Percentiles rank a stretch among this genome's conserved stretches.
Conservation (phyloP, 2,888 invertebrate species). For the Hypomecis punctinalis region DNA sequence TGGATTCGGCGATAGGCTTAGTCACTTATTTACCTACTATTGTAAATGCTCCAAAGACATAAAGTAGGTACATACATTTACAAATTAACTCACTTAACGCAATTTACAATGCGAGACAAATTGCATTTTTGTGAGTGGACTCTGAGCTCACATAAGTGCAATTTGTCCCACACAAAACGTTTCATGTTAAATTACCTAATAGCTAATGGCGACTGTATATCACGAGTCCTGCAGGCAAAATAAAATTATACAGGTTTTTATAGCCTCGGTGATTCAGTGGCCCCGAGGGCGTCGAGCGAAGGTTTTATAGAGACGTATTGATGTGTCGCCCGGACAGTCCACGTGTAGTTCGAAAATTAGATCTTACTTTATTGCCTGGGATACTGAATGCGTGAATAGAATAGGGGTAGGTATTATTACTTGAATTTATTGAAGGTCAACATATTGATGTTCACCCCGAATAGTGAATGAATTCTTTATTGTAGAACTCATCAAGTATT, state of each 20-base stretch:
- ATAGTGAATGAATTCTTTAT: neutral
- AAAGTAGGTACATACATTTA: too few relatives aligned
- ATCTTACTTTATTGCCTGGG: conserved; percentile 18
- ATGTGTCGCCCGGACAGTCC: conserved; percentile 34
- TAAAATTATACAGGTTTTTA: conserved; percentile 60
- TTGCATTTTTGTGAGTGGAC: too few relatives aligned
- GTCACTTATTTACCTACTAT: too few relatives aligned
- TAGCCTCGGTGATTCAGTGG: conserved; percentile 48
- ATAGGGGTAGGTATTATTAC: neutral
- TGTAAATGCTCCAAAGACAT: too few relatives aligned
- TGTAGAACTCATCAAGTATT: neutral
- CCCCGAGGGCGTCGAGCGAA: conserved; percentile 48
- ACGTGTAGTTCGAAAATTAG: conserved; percentile 29
- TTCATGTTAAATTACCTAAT: conserved; percentile 40
- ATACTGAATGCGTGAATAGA: conserved; percentile 13
- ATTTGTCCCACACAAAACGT: conserved; percentile 31
- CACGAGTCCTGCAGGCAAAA: conserved; percentile 53
- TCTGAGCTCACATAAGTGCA: conserved; percentile 14
- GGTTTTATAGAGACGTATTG: conserved; percentile 51
- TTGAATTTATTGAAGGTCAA: neutral
- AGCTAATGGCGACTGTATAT: conserved; percentile 52
- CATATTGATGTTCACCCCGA: neutral
- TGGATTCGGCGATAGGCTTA: too few relatives aligned
- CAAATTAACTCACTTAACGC: too few relatives aligned
- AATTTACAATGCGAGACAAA: too few relatives aligned